Conservation (phyloP, 1,140 invertebrate species). For the Oryzaephilus surinamensis region DNA sequence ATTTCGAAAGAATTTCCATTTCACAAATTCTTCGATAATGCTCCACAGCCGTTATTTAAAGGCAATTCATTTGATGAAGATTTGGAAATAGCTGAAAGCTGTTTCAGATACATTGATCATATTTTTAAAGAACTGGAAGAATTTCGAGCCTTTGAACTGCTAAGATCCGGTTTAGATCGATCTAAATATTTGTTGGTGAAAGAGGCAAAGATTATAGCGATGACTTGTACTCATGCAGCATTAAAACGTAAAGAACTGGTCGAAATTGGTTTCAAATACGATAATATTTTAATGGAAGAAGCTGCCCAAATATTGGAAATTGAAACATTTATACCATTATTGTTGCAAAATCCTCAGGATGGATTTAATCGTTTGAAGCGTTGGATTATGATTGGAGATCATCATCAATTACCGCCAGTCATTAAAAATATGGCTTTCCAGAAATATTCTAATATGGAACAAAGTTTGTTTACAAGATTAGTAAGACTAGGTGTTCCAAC, state of each 20-base stretch:
- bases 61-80: conserved; percentile 72
- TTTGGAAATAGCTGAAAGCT: conserved; percentile 83
- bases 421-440: conserved; percentile 99
- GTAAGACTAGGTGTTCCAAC: conserved; percentile 94
- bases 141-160: conserved; percentile 93
- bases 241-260: conserved; percentile 94
- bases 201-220: conserved; percentile 99
- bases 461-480: conserved; percentile 93
- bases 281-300: conserved; percentile 99
- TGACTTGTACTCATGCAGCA: conserved; percentile 99
- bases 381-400: conserved; percentile 99
- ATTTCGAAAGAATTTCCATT: conserved; percentile 84
- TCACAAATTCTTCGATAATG: conserved; percentile 80
- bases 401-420: conserved; percentile 97
- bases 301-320: conserved; percentile 98
- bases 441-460: conserved; percentile 99
- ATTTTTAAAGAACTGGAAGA: conserved; percentile 97
- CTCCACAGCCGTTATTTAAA: conserved; percentile 88
- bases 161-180: conserved; percentile 88
- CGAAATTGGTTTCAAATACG: conserved; percentile 92
- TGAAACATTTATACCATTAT: conserved; percentile 96
- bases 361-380: conserved; percentile 92
- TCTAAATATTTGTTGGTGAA: conserved; percentile 95
- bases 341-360: conserved; percentile 95
- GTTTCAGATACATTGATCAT: conserved; percentile 89